phyloP scores from a whole-genome alignment of 2,797 vertebrate species.

The Tangara arthus region DNA sequence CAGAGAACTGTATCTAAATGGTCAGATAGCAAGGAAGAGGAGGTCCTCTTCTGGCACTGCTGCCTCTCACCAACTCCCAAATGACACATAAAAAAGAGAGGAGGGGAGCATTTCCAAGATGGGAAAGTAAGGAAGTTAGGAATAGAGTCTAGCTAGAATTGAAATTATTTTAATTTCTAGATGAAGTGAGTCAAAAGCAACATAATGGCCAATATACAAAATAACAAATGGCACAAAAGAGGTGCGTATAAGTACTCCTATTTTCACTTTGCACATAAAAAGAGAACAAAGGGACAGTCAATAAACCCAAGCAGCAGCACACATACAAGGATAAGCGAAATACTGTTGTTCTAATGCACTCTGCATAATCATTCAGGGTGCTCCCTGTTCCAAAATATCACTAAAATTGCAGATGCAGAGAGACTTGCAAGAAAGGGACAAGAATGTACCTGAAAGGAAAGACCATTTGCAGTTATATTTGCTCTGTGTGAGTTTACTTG shows the following conservation, averaged over 20 bases:
- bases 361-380: neutral
- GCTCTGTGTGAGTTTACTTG: neutral
- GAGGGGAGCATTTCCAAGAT: accelerated
- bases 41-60: neutral
- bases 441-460: constrained; percentile 24
- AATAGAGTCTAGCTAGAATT: neutral
- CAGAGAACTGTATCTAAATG: neutral
- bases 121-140: neutral
- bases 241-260: neutral
- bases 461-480: neutral
- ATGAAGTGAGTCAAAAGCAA: neutral
- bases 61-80: neutral
- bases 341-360: neutral
- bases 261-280: constrained; percentile 31
- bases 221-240: neutral
- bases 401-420: neutral
- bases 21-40: neutral
- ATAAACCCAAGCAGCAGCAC: neutral
- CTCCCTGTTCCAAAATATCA: neutral
- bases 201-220: neutral
- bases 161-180: constrained; percentile 48
- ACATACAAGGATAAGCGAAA: neutral
- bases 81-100: neutral
- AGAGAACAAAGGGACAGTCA: constrained; percentile 43
- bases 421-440: neutral